phyloP scores from a whole-genome alignment of 2,888 invertebrate species.

The Hedychridium roseum region DNA sequence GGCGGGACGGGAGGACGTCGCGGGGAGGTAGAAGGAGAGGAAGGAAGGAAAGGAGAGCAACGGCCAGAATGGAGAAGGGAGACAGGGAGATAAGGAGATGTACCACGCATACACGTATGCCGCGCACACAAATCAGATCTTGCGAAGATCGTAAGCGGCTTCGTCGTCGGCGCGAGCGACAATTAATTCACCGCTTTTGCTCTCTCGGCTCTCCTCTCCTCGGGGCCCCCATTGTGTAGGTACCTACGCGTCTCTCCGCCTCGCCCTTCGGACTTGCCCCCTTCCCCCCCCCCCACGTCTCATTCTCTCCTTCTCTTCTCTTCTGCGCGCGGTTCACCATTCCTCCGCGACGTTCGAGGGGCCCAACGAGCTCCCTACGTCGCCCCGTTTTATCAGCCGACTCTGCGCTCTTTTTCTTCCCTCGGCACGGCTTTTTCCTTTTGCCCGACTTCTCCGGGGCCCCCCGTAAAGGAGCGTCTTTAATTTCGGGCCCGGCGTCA shows the following conservation, averaged over 20 bases:
- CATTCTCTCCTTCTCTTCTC: constrained; percentile 1
- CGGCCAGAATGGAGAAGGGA: constrained; percentile 25
- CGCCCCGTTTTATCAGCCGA: constrained; percentile 40
- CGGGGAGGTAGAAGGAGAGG: too few species aligned
- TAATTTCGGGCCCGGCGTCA: constrained; percentile 50
- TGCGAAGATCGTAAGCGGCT: constrained; percentile 38
- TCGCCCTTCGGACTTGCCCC: constrained; percentile 17
- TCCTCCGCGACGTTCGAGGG: constrained; percentile 18
- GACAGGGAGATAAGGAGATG: constrained; percentile 17
- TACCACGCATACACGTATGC: constrained; percentile 47
- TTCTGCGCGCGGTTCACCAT: too few species aligned
- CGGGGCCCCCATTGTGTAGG: constrained; percentile 28
- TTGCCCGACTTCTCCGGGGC: constrained; percentile 21
- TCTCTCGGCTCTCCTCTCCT: constrained; percentile 32
- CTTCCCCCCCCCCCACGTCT: constrained; percentile 1
- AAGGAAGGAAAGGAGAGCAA: too few species aligned
- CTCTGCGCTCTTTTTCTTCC: constrained; percentile 38
- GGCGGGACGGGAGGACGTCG: constrained; percentile 18
- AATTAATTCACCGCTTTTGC: constrained; percentile 59
- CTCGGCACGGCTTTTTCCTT: constrained; percentile 20
- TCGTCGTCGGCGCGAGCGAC: constrained; percentile 56
- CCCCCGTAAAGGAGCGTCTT: constrained; percentile 30
- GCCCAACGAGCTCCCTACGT: constrained; percentile 26
- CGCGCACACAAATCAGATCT: constrained; percentile 54
- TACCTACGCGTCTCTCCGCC: constrained; percentile 27